phyloP scores from a whole-genome alignment of 2,888 invertebrate genomes.

The Orthosia cruda region DNA sequence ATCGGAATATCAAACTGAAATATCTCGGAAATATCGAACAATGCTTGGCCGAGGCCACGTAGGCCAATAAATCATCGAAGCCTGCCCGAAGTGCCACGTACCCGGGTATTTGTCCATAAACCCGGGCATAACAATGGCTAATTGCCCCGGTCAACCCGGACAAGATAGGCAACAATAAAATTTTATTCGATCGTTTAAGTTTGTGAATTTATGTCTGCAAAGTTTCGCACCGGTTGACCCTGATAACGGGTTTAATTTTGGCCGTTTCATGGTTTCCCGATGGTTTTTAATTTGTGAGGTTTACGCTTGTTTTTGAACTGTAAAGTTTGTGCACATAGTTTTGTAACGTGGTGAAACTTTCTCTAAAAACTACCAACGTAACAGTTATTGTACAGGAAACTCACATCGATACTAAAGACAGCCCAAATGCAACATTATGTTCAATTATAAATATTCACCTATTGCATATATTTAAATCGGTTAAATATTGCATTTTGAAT shows the following conservation, averaged over 20 bases:
- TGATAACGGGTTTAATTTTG: slow-evolving; percentile 61
- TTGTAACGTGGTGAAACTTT: not conserved
- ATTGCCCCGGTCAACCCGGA: slow-evolving; percentile 74
- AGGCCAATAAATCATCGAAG: slow-evolving; percentile 71
- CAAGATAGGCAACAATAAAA: slow-evolving; percentile 75
- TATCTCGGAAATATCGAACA: slow-evolving; percentile 71
- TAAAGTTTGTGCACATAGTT: slow-evolving; percentile 5
- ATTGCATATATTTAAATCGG: too few relatives aligned
- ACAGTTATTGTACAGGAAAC: not conserved
- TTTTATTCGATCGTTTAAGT: slow-evolving; percentile 75
- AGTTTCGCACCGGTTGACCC: slow-evolving; percentile 60
- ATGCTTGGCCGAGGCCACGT: slow-evolving; percentile 70
- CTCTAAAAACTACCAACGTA: not conserved
- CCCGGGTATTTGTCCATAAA: slow-evolving; percentile 74
- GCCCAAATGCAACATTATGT: not conserved
- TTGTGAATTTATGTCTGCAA: slow-evolving; percentile 67
- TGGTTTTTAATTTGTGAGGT: slow-evolving; percentile 53
- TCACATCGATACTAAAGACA: too few relatives aligned
- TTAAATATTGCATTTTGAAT: too few relatives aligned
- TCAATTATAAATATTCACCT: too few relatives aligned
- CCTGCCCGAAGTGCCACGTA: slow-evolving; percentile 69
- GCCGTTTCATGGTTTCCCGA: slow-evolving; percentile 35
- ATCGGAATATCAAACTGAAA: slow-evolving; percentile 68
- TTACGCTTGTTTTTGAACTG: slow-evolving; percentile 21
- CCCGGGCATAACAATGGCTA: slow-evolving; percentile 76